Base-by-base conservation (phyloP, 2,797 vertebrate genomes). In the Botia almorhae region DNA sequence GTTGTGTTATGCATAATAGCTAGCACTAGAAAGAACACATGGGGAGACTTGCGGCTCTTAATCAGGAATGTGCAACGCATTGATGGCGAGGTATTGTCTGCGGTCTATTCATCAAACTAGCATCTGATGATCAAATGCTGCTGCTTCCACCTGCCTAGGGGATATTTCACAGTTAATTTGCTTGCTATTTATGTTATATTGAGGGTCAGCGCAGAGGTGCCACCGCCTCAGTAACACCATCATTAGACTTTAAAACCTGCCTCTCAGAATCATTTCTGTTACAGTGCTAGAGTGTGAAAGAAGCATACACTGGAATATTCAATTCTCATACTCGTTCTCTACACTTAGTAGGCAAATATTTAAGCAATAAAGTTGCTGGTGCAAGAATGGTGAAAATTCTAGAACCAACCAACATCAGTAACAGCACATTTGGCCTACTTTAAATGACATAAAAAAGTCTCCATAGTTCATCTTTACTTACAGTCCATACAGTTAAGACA, bases 121-220 rank as follows among this genome's bases (percentile, higher is more conserved):
- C 26, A 58, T 61, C 39, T 69, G 65, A 60, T 78, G 76, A 69
- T 60, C 53, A 78, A 69, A 78, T 78, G 65, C 55, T 69, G 53
- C 19, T 12, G 11, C 69, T 78, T 78, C 43, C 39, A 78, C 65
- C 53, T 58, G 43, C 76, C 55, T 48, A 12, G 39, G 39, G 36
- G 33, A 69, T 69, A 60, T 78, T 58, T 69, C 55, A 46, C 26
- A n/a, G 5, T 69, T 78, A 61, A 78, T 78, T 50, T 78, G 53
- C 39, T 69, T 50, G 23, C 65, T 78, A 76, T 76, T 78, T 69
- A 60, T 65, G 50, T 69, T 69, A 11, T 29, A 33, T 14, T 36
- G 65, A 61, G 29, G n/a, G 71, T 21, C 55, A 23, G 36, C 19
- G 0, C 60, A 58, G 53, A 29, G 21, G 48, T 11, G 33, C 16